Evolutionary conservation across 2,888 invertebrate genomes (phyloP).

Genomic region (Panzeria rudis): DNA sequence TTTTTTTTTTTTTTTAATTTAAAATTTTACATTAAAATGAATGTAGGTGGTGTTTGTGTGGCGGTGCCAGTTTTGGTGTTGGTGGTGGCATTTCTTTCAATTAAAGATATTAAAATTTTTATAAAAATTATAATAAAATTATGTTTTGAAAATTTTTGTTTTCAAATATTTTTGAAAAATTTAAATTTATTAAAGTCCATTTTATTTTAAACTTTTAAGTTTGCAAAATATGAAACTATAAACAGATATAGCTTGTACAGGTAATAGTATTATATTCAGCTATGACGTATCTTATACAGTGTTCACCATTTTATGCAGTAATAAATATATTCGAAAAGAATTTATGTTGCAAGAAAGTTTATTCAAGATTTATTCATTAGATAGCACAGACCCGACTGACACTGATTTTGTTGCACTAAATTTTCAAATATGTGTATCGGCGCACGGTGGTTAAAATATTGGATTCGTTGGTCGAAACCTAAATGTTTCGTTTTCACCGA

Average conservation of each 20-base stretch:
- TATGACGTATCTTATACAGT: neutral
- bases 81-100: conserved; percentile 39
- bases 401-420: too few relatives aligned
- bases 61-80: neutral
- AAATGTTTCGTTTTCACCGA: too few relatives aligned
- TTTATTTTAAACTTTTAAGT: neutral
- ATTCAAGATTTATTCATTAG: too few relatives aligned
- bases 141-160: conserved; percentile 25
- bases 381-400: too few relatives aligned
- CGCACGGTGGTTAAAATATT: too few relatives aligned
- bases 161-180: neutral
- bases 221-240: neutral
- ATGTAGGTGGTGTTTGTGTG: conserved; percentile 40
- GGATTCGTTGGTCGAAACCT: too few relatives aligned
- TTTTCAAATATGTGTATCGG: too few relatives aligned
- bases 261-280: neutral
- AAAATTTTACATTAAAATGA: conserved; percentile 51
- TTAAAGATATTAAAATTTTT: conserved; percentile 40
- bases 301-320: neutral
- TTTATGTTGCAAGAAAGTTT: too few relatives aligned
- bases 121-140: neutral
- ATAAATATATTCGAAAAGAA: neutral
- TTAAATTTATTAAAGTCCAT: neutral
- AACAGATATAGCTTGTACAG: neutral
- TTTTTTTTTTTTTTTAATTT: conserved; percentile 30